Evolutionary conservation across 2,113 vertebrate genomes (phyloP).

Genomic region (Camelus bactrianus): DNA sequence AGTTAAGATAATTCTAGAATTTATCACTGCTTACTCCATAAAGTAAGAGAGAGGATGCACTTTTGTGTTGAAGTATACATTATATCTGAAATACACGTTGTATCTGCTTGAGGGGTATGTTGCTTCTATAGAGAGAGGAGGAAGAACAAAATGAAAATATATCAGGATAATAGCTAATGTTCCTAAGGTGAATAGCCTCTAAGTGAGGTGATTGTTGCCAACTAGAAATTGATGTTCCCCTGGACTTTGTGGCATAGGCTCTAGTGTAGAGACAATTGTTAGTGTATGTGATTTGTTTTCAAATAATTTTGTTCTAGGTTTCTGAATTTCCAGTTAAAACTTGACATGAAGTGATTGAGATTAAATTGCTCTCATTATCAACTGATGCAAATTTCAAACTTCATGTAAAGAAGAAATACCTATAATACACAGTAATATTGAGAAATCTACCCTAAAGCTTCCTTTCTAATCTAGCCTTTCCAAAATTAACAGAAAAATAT

Average conservation of each 20-base stretch:
- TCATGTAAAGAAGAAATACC: not conserved
- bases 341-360: not conserved
- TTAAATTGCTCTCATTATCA: not conserved
- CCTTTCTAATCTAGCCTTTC: not conserved
- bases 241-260: not conserved
- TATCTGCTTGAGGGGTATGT: not conserved
- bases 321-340: not conserved
- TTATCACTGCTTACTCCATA: slow-evolving; percentile 44
- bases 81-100: slow-evolving; percentile 10
- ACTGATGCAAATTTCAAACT: not conserved
- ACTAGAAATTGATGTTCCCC: slow-evolving; percentile 25
- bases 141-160: not conserved
- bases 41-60: not conserved
- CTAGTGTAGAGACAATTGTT: not conserved
- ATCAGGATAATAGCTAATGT: slow-evolving; percentile 55
- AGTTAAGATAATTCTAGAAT: not conserved
- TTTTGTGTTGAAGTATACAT: slow-evolving; percentile 25
- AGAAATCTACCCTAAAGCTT: not conserved
- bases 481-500: not conserved
- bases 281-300: not conserved
- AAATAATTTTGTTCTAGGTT: not conserved
- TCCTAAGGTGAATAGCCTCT: not conserved
- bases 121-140: not conserved
- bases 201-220: not conserved
- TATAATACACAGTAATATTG: not conserved